Percentiles rank a stretch among this genome's conserved stretches.
These are phyloP conservation scores for Strix uralensis DNA, from an alignment of 2,113 vertebrate species.

Conservation along the genomic window DNA sequence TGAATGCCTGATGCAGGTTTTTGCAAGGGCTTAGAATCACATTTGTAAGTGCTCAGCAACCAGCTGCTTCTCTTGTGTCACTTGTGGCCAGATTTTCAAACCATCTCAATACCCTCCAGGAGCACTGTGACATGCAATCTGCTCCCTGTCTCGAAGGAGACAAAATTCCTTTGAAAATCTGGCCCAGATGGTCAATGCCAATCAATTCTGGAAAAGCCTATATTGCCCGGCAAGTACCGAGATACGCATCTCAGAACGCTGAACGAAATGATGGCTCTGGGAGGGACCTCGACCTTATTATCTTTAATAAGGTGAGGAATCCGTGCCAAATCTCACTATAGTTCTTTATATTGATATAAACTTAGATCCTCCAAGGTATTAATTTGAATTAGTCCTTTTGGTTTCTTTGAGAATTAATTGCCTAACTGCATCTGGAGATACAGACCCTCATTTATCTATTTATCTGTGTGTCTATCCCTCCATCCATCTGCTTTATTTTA, in stretches of 20 bases:
- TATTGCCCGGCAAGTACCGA: neutral
- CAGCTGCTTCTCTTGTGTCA: slow-evolving; percentile 35
- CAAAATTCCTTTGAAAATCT: neutral
- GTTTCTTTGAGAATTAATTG: neutral
- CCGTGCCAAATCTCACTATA: neutral
- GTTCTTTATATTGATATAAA: neutral
- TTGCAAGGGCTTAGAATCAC: neutral
- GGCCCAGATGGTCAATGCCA: neutral
- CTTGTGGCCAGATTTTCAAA: slow-evolving; percentile 2
- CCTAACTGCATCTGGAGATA: neutral
- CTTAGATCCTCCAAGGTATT: neutral
- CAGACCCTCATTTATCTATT: neutral
- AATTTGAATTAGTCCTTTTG: neutral
- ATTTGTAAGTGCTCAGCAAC: neutral
- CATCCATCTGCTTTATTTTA: neutral
- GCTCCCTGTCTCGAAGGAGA: slow-evolving; percentile 25
- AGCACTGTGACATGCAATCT: slow-evolving; percentile 35
- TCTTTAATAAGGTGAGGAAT: neutral
- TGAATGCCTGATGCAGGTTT: neutral
- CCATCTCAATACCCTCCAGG: slow-evolving; percentile 8
- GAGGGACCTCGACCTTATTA: neutral
- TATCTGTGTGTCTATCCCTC: neutral
- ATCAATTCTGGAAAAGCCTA: neutral
- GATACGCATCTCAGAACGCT: accelerated
- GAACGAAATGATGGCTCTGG: accelerated